These are phyloP conservation scores for Chironomus tepperi DNA, from an alignment of 1,140 invertebrate species.

Conservation along the genomic window DNA sequence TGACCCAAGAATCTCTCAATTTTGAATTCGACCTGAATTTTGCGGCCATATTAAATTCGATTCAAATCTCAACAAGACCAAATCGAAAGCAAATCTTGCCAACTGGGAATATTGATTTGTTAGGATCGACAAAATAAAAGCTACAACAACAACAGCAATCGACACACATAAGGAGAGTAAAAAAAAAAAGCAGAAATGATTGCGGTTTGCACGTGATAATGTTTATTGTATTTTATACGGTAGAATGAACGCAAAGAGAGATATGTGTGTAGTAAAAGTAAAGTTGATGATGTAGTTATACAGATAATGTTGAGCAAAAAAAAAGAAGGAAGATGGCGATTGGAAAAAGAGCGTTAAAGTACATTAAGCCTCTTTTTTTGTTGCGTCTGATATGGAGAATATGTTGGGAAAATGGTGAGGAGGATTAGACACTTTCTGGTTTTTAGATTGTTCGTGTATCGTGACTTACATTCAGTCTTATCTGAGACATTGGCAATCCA, in stretches of 20 bases:
- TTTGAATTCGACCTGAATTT: no score
- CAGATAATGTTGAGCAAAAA: no score
- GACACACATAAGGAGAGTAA: no score
- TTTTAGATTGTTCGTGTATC: no score
- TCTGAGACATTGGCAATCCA: no score
- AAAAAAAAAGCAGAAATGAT: neutral
- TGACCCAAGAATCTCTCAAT: no score
- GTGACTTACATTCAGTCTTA: no score
- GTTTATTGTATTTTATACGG: neutral
- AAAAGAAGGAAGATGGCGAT: neutral
- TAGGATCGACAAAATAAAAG: neutral
- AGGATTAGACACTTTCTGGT: no score
- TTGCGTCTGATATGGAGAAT: neutral
- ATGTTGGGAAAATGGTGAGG: neutral
- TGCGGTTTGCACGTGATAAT: slow-evolving; percentile 1
- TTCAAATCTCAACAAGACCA: no score
- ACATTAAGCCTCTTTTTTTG: neutral
- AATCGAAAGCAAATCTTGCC: no score
- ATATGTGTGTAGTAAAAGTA: neutral
- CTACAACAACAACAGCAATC: no score
- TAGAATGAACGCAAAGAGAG: neutral
- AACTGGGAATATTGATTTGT: neutral
- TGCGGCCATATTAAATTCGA: no score
- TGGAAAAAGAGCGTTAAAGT: neutral
- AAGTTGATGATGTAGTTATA: slow-evolving; percentile 1